phyloP scores from a whole-genome alignment of 2,113 vertebrate species.

The Alectura lathami region DNA sequence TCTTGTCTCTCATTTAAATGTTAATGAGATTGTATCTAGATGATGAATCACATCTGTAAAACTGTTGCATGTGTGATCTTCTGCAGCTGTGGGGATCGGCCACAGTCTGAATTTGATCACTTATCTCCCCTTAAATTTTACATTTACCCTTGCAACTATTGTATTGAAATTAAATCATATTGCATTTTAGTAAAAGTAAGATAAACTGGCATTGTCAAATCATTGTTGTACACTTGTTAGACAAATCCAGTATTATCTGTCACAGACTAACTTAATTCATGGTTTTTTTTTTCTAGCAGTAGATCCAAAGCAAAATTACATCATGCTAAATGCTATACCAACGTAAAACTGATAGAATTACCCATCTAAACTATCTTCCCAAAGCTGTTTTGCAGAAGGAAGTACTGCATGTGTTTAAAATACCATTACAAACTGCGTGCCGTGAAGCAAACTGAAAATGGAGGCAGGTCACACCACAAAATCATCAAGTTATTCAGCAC shows the following conservation, averaged over 20 bases:
- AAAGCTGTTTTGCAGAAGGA: neutral
- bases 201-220: neutral
- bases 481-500: neutral
- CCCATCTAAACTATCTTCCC: neutral
- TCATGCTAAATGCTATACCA: neutral
- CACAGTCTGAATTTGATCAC: neutral
- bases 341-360: neutral
- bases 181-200: constrained; percentile 14
- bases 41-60: neutral
- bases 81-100: neutral
- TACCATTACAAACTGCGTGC: neutral
- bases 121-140: constrained; percentile 16
- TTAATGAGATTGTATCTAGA: neutral
- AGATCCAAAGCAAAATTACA: neutral
- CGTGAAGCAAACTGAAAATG: neutral
- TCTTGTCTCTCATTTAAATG: neutral
- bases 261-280: neutral
- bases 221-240: neutral
- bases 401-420: neutral
- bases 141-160: neutral
- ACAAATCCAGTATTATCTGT: neutral
- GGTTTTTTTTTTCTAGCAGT: neutral
- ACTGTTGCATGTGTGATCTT: neutral
- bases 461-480: neutral
- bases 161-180: neutral